Percentiles rank a stretch among this genome's conserved stretches.
These are phyloP conservation scores for Amniataba percoides DNA, from an alignment of 2,797 vertebrate genomes.

Conservation along the genomic window DNA sequence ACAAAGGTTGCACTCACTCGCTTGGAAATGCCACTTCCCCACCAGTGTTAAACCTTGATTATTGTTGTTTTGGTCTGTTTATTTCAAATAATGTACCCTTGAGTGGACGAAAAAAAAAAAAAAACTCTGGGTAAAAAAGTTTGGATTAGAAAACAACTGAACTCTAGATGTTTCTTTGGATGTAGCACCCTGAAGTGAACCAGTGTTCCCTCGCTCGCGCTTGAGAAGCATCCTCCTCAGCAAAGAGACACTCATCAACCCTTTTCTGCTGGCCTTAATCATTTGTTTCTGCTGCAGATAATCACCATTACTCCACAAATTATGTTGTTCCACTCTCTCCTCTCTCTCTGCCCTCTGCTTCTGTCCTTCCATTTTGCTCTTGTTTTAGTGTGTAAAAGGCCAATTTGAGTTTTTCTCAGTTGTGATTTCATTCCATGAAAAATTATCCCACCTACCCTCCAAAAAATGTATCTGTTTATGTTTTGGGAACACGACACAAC, in stretches of 20 bases:
- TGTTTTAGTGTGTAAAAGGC: slow-evolving; percentile 58
- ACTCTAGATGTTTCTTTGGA: slow-evolving; percentile 33
- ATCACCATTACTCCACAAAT: slow-evolving; percentile 65
- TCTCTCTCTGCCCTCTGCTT: slow-evolving; percentile 32
- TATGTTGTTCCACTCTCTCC: slow-evolving; percentile 58
- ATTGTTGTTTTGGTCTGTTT: slow-evolving; percentile 35
- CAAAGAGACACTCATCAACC: slow-evolving; percentile 48
- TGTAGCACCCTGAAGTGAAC: slow-evolving; percentile 42
- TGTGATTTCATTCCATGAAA: slow-evolving; percentile 55
- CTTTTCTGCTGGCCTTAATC: slow-evolving; percentile 45
- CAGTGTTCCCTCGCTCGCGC: slow-evolving; percentile 12
- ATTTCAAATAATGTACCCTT: slow-evolving; percentile 22
- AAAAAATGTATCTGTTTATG: no score
- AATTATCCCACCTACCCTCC: slow-evolving; percentile 1
- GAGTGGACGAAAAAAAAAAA: not conserved
- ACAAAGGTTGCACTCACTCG: slow-evolving; percentile 50
- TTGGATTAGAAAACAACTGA: slow-evolving; percentile 31
- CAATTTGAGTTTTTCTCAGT: slow-evolving; percentile 66
- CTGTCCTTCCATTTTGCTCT: slow-evolving; percentile 56
- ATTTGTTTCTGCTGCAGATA: slow-evolving; percentile 67
- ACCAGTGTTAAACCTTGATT: slow-evolving; percentile 19
- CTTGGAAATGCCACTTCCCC: slow-evolving; percentile 45
- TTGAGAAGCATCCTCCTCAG: slow-evolving; percentile 29
- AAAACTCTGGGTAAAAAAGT: slow-evolving; percentile 4
- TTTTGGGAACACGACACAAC: not conserved